A percentile compares a stretch with the other conserved stretches of the same genome.
phyloP scores from a whole-genome alignment of 35 echinoderm and acorn worm species.

The Ptychodera flava region DNA sequence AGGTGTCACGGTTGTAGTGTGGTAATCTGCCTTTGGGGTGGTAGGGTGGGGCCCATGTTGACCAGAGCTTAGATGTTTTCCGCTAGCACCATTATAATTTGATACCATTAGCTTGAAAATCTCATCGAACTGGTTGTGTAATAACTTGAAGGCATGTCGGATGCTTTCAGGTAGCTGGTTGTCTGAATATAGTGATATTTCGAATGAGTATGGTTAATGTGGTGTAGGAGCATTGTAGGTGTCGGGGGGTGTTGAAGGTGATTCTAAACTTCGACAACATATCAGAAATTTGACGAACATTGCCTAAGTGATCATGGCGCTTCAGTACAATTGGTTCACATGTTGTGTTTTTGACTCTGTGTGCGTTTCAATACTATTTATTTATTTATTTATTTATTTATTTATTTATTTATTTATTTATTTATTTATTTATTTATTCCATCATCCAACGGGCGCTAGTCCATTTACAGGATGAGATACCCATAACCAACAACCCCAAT shows the following conservation, averaged over 20 bases:
- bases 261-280: not conserved
- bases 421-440: too few relatives aligned
- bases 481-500: too few relatives aligned
- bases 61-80: not conserved
- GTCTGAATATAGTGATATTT: not conserved
- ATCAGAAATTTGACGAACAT: not conserved
- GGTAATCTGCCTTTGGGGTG: conserved; percentile 12
- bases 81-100: not conserved
- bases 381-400: too few relatives aligned
- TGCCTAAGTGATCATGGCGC: conserved; percentile 10
- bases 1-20: not conserved
- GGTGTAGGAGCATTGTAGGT: not conserved
- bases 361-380: not conserved
- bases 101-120: not conserved
- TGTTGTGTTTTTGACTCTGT: conserved; percentile 1
- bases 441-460: too few relatives aligned
- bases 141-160: not conserved
- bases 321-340: not conserved
- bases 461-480: too few relatives aligned
- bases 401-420: too few relatives aligned
- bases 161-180: conserved; percentile 3
- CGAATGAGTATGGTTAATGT: not conserved
- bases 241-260: not conserved
- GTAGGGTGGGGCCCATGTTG: conserved; percentile 8
- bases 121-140: conserved; percentile 1